phyloP scores from a whole-genome alignment of 2,113 vertebrate genomes.

The Aegotheles bennettii region DNA sequence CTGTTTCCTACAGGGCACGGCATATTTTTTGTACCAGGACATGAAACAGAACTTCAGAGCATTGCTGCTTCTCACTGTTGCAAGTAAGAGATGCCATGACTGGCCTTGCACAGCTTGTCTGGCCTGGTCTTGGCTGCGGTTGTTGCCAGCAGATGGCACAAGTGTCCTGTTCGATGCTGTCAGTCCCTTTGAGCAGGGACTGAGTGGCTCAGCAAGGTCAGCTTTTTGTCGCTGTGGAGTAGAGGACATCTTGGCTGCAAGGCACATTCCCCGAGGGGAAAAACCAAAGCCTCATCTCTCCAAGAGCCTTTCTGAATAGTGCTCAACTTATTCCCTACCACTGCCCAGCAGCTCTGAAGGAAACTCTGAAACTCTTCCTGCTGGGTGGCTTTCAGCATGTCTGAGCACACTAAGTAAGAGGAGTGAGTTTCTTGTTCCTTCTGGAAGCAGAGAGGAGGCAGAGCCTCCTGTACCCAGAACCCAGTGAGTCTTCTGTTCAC shows the following conservation, averaged over 20 bases:
- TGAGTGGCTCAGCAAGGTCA: background rate
- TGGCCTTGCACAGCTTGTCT: background rate
- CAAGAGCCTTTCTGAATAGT: background rate
- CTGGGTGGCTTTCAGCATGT: background rate
- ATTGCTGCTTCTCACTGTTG: accelerated
- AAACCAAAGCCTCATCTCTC: background rate
- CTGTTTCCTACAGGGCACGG: background rate
- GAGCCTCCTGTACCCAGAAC: background rate
- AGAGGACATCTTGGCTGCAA: background rate
- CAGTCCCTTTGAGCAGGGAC: background rate
- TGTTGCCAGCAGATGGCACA: slow-evolving; percentile 42
- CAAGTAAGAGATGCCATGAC: too few species aligned
- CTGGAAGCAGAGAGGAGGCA: background rate
- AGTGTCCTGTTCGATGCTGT: background rate
- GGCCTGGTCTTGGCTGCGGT: accelerated
- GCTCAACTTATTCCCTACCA: background rate
- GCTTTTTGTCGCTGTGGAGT: background rate
- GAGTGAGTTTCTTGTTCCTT: background rate
- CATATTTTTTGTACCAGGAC: background rate
- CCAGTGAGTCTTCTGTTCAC: background rate
- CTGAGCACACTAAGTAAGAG: background rate
- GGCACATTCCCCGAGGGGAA: background rate
- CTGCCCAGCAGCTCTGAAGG: background rate
- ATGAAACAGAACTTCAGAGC: background rate
- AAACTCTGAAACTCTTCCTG: background rate